These are phyloP conservation scores for Cephus nigrinus DNA, from an alignment of 2,888 invertebrate genomes.

Conservation along the genomic window DNA sequence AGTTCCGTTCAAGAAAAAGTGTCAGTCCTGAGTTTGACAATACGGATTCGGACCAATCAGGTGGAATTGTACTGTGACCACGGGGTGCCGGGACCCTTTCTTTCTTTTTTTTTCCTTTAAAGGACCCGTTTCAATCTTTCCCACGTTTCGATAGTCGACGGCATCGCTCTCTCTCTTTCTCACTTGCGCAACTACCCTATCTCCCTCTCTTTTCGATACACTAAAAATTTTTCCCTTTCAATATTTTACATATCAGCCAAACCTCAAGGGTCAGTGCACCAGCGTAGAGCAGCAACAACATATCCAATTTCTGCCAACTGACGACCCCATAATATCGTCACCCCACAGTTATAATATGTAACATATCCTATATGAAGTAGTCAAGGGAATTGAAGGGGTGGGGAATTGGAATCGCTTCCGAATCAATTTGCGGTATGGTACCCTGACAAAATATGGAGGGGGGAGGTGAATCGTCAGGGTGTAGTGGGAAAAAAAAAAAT, in stretches of 20 bases:
- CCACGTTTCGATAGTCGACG: conserved; percentile 42
- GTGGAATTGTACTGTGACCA: conserved; percentile 57
- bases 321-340: background rate
- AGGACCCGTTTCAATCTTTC: conserved; percentile 5
- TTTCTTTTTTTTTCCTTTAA: conserved; percentile 16
- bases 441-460: background rate
- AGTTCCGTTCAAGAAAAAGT: background rate
- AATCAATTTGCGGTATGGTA: background rate
- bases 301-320: background rate
- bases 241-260: background rate
- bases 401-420: background rate
- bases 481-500: background rate
- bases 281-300: background rate
- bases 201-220: background rate
- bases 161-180: conserved; percentile 1
- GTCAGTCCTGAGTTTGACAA: conserved; percentile 31
- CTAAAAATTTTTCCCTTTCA: background rate
- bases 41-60: conserved; percentile 60
- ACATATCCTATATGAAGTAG: background rate
- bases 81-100: conserved; percentile 46
- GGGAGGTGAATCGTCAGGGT: background rate
- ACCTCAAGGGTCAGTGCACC: background rate
- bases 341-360: background rate
- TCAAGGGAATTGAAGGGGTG: background rate
- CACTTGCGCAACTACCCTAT: background rate